These are phyloP conservation scores for Bombus haemorrhoidalis DNA, from an alignment of 1,140 invertebrate species.

Conservation along the genomic window DNA sequence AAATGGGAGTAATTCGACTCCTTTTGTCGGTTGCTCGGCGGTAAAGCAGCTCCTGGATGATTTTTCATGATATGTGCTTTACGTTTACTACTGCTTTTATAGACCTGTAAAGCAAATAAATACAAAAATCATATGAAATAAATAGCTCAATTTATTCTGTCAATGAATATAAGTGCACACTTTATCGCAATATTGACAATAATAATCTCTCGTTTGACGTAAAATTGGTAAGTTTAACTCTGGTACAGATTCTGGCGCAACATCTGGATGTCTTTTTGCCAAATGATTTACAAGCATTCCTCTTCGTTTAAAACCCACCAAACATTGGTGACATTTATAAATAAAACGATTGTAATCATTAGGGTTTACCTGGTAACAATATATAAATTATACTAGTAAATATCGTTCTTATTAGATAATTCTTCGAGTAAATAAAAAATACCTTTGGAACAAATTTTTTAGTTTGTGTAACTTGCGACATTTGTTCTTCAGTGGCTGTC, in stretches of 20 bases:
- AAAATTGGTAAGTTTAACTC: conserved; percentile 93
- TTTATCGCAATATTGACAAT: conserved; percentile 94
- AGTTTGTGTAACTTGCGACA: conserved; percentile 72
- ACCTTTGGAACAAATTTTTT: conserved; percentile 86
- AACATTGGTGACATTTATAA: conserved; percentile 91
- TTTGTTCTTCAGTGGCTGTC: conserved; percentile 80
- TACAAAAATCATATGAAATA: neutral
- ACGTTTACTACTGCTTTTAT: conserved; percentile 93
- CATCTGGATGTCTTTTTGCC: conserved; percentile 92
- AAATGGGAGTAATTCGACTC: conserved; percentile 82
- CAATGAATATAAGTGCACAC: conserved; percentile 65
- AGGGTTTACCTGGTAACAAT: conserved; percentile 83
- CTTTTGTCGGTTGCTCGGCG: conserved; percentile 84
- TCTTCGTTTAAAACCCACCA: conserved; percentile 91
- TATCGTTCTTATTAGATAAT: neutral
- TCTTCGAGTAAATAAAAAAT: conserved; percentile 30
- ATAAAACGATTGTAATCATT: conserved; percentile 90
- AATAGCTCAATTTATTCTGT: neutral
- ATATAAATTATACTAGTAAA: conserved; percentile 23
- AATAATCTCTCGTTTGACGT: conserved; percentile 91
- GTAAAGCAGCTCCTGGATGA: conserved; percentile 90
- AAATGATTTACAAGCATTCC: conserved; percentile 94
- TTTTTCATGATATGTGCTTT: conserved; percentile 94
- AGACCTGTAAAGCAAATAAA: conserved; percentile 82
- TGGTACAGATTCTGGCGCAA: conserved; percentile 89